Conservation (phyloP, 2,797 vertebrate genomes). For the Fundulus diaphanus region DNA sequence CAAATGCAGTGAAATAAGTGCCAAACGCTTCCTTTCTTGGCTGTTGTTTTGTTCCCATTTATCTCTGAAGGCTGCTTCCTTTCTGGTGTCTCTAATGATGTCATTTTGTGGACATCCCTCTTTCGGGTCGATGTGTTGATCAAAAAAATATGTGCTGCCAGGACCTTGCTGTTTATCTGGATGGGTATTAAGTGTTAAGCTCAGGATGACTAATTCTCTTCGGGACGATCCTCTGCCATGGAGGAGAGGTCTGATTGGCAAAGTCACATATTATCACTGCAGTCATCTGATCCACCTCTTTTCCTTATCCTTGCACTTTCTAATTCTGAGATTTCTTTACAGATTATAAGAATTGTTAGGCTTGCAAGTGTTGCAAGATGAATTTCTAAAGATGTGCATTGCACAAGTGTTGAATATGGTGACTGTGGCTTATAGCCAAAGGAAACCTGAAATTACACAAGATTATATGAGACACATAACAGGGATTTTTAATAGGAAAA, state of each 20-base stretch:
- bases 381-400: not conserved
- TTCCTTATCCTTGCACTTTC: slow-evolving; percentile 49
- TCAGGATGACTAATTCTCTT: slow-evolving; percentile 76
- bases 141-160: slow-evolving; percentile 82
- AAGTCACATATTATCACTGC: slow-evolving; percentile 76
- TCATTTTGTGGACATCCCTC: slow-evolving; percentile 75
- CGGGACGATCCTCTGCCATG: slow-evolving; percentile 67
- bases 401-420: not conserved
- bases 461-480: no score
- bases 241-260: slow-evolving; percentile 74
- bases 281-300: slow-evolving; percentile 66
- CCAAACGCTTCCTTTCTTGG: not conserved
- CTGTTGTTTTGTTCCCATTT: not conserved
- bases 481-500: no score
- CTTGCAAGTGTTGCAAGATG: not conserved
- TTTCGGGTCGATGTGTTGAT: slow-evolving; percentile 85
- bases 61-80: slow-evolving; percentile 57
- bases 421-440: not conserved
- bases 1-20: not conserved
- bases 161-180: slow-evolving; percentile 77
- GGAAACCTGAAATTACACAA: not conserved
- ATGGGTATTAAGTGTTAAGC: slow-evolving; percentile 79
- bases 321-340: slow-evolving; percentile 33
- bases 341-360: not conserved
- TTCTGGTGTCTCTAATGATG: slow-evolving; percentile 66